These are phyloP conservation scores for Gisinianus flammeolus DNA, from an alignment of 2,888 invertebrate genomes.

Conservation along the genomic window DNA sequence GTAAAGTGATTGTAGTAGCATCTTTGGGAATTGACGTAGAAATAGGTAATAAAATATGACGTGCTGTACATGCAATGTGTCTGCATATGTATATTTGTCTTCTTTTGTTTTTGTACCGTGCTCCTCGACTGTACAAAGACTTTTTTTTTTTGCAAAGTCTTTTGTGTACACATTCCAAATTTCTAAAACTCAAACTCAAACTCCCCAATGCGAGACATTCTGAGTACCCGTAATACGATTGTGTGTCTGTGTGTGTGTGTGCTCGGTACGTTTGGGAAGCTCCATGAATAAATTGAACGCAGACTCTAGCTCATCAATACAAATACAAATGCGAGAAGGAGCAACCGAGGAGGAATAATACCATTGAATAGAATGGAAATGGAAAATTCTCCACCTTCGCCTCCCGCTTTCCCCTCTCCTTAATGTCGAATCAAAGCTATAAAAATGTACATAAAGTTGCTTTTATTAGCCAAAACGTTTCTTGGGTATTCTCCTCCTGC, in stretches of 20 bases:
- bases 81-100: not conserved
- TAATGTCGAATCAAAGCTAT: slow-evolving; percentile 6
- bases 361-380: not conserved
- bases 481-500: not conserved
- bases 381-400: not conserved
- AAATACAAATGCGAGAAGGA: slow-evolving; percentile 12
- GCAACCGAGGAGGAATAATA: no score
- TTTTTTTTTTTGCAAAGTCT: no score
- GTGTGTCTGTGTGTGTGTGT: not conserved
- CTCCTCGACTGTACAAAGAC: no score
- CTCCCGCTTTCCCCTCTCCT: not conserved
- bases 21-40: not conserved
- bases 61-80: not conserved
- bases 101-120: not conserved
- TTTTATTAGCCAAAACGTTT: not conserved
- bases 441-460: slow-evolving; percentile 3
- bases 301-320: slow-evolving; percentile 20
- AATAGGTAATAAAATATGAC: not conserved
- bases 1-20: not conserved
- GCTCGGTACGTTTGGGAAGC: not conserved
- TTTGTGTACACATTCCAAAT: no score
- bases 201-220: no score
- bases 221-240: not conserved
- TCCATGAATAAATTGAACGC: slow-evolving; percentile 21
- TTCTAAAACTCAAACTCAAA: no score